Evolutionary conservation across 64 coral and sea anemone genomes (phyloP), one percentile per base, ranked within the genome.

Genomic region (Porites lutea): DNA sequence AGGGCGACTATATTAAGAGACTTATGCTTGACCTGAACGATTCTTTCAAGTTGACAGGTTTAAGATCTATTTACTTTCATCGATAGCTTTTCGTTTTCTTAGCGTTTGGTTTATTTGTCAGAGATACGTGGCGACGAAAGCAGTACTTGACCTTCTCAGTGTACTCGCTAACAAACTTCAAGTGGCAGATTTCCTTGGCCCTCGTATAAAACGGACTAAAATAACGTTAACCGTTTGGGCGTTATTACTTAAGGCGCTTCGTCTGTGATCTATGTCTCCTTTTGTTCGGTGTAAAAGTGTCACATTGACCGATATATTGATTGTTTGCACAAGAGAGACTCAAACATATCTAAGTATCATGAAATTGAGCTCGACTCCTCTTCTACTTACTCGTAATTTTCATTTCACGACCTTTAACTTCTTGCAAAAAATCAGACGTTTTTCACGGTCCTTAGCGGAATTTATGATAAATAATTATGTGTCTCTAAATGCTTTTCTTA

Each of bases 21-120:
- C 64, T 82, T 82, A 82, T 44, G 16, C 16, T 71, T 91, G 78
- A 82, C 52, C 82, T 65, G 13, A 73, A 74, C 11, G 27, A 45
- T 47, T 74, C 48, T 50, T 27, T 59, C 71, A 44, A 91, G 55
- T 55, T 91, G 89, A 91, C 89, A 91, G 58, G 55, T 91, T 59
- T 75, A 91, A 91, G 79, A 60, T 61, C 59, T 91, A 60, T 91
- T 91, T 91, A 91, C 89, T 82, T 84, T 72, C 73, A 61, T 13
- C 77, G 11, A 90, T 65, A 73, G 70, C 23, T 74, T 74, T 51
- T 91, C 89, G 89, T 91, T 91, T 84, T 91, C 53, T 82, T 62
- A 62, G 70, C 8, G 19, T 72, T 60, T 55, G 71, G 88, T 81
- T 90, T 90, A 65, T 81, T 81, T 90, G 88, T 59, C 65, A 82